A percentile compares a stretch with the other conserved stretches of the same genome.
These are phyloP conservation scores for Paradoxurus hermaphroditus DNA, from an alignment of 2,113 vertebrate genomes.

Conservation along the genomic window DNA sequence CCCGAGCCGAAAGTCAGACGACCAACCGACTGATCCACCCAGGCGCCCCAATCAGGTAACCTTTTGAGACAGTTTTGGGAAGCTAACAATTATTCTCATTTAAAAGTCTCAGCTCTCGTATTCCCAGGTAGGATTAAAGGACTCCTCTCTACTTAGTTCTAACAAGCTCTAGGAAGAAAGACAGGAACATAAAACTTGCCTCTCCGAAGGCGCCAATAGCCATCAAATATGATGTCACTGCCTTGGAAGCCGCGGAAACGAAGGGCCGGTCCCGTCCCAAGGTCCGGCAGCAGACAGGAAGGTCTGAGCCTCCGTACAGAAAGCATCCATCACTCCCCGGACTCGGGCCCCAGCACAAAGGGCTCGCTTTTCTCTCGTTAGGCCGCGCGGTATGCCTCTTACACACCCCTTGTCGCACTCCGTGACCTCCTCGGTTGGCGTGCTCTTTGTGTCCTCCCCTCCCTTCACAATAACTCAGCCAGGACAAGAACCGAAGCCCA, in stretches of 20 bases:
- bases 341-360: not conserved
- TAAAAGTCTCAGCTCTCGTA: not conserved
- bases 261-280: not conserved
- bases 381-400: not conserved
- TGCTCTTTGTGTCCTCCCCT: constrained; percentile 48
- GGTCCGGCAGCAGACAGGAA: not conserved
- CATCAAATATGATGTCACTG: constrained; percentile 40
- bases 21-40: too few species aligned
- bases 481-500: not conserved
- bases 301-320: not conserved
- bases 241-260: constrained; percentile 5
- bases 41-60: too few species aligned
- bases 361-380: not conserved
- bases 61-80: too few species aligned
- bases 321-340: constrained; percentile 1
- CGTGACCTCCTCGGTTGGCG: not conserved
- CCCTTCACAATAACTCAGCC: constrained; percentile 27
- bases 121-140: constrained; percentile 21
- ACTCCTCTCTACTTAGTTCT: constrained; percentile 32
- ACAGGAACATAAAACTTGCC: not conserved
- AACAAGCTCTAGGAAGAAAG: constrained; percentile 31
- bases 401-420: constrained; percentile 10
- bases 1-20: too few species aligned
- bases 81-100: not conserved
- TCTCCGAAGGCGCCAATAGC: not conserved